Base-by-base conservation (phyloP, 1,140 invertebrate genomes). In the Pinna nobilis region DNA sequence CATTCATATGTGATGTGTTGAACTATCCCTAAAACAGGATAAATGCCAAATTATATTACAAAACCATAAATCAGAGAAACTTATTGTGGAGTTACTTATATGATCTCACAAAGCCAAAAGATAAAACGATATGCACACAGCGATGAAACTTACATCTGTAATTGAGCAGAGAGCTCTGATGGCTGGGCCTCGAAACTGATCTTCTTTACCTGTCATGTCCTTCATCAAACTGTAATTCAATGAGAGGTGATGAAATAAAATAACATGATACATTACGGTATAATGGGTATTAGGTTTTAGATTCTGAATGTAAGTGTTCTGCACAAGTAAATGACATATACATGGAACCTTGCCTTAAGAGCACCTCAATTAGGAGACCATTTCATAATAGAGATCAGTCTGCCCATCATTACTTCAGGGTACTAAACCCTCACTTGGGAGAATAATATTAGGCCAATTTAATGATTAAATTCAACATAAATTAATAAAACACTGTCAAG, bases 141-240 rank as follows among this genome's bases (percentile, higher is more conserved):
- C 11, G 25, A 9, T 18, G 35, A 23, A 47, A 84, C 88, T 89
- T 88, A 94, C 94, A 91, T 99, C 98, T 5, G 97, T 99, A 61
- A 99, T 99, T 76, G 95, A 97, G 88, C 98, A 99, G 0, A 99
- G 90, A 0, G 98, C 97, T 82, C 98, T 91, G 70, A 99, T 99
- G 30, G 98, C 97, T 20, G 98, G 95, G 7, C 97, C 96, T 78
- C 98, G 90, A 85, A 99, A 99, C 53, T 97, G 90, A 90, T 99
- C 97, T 88, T 99, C 98, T 84, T 85, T 97, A 0, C 98, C 97
- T 55, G 97, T 99, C 98, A 99, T 99, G 86, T 99, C 98, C 89
- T 99, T 99, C 7, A 98, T 99, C 57, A 99, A 90, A 83, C 96
- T 97, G 57, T 94, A 96, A 79, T 69, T 1, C 28, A 68, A 53